A percentile compares a stretch with the other conserved stretches of the same genome.
phyloP scores from a whole-genome alignment of 2,113 vertebrate species.

The Panthera leo region DNA sequence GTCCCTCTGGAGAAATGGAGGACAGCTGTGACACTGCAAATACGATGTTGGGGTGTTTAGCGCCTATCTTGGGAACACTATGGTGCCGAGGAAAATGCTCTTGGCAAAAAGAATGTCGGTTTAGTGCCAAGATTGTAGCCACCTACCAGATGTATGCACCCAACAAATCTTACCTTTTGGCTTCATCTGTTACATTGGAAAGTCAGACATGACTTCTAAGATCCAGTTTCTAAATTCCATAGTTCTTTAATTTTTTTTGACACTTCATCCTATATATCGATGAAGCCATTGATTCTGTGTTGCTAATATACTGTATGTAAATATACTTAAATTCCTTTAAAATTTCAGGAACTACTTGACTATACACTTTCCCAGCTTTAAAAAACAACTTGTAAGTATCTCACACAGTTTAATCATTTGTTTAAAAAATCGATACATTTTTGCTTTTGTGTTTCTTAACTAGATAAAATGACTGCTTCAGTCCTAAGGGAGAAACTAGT shows the following conservation, averaged over 20 bases:
- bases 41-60: background rate
- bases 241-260: background rate
- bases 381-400: background rate
- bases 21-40: background rate
- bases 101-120: background rate
- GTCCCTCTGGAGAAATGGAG: background rate
- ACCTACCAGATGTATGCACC: background rate
- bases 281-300: slow-evolving; percentile 1
- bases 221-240: background rate
- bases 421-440: background rate
- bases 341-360: background rate
- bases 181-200: background rate
- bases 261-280: background rate
- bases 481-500: background rate
- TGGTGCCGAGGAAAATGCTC: background rate
- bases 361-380: background rate
- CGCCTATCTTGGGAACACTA: background rate
- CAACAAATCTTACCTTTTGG: background rate
- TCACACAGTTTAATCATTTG: slow-evolving; percentile 12
- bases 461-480: slow-evolving; percentile 29
- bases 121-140: background rate
- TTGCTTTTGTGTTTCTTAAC: background rate
- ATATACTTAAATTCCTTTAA: slow-evolving; percentile 9
- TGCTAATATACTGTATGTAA: background rate
- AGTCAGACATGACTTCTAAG: background rate